Evolutionary conservation across 64 coral and sea anemone species (phyloP).

Genomic region (Montipora foliosa): DNA sequence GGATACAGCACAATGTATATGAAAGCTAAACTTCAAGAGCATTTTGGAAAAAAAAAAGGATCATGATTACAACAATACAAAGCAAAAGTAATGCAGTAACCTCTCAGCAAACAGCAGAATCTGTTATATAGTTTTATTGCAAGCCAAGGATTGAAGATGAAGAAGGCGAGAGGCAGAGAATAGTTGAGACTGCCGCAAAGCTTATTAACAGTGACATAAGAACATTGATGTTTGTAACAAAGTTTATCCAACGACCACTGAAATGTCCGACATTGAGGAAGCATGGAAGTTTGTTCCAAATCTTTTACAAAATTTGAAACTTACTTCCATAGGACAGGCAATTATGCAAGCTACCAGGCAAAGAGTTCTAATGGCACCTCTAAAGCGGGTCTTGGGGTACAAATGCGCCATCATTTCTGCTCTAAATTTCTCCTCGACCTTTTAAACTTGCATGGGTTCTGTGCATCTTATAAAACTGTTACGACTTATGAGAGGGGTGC

Average conservation of each 20-base stretch:
- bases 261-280: slow-evolving; percentile 15
- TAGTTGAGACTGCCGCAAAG: too few species aligned
- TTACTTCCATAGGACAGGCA: slow-evolving; percentile 66
- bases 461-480: slow-evolving; percentile 32
- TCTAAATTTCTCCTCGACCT: slow-evolving; percentile 59
- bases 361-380: slow-evolving; percentile 21
- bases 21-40: slow-evolving; percentile 53
- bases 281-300: slow-evolving; percentile 26
- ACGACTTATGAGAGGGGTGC: slow-evolving; percentile 3
- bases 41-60: too few species aligned
- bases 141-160: too few species aligned
- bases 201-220: neutral
- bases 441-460: slow-evolving; percentile 49
- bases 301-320: slow-evolving; percentile 21
- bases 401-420: slow-evolving; percentile 65
- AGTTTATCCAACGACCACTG: slow-evolving; percentile 10
- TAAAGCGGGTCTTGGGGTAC: slow-evolving; percentile 44
- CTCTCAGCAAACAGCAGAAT: too few species aligned
- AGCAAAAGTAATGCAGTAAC: too few species aligned
- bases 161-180: too few species aligned
- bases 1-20: slow-evolving; percentile 37
- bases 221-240: neutral
- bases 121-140: too few species aligned
- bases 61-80: too few species aligned
- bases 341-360: slow-evolving; percentile 53